A percentile compares a stretch with the other conserved stretches of the same genome.
Evolutionary conservation across 37 sponge, comb jelly and placozoan species (phyloP).

Genomic region (Oopsacas minuta): DNA sequence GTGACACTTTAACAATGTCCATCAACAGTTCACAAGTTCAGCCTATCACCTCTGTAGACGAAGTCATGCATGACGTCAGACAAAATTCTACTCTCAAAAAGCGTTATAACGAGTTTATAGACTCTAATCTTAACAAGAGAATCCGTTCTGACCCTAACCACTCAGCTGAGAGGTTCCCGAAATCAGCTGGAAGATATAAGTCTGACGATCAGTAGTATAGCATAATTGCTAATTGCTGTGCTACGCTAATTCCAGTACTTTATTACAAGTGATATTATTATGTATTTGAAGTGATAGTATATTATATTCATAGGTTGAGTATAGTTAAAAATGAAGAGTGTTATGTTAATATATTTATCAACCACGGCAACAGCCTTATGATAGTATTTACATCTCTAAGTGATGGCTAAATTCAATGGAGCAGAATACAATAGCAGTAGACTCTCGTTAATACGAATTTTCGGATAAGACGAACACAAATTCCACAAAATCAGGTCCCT

Average conservation of each 20-base stretch:
- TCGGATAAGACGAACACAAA: no score
- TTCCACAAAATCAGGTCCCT: no score
- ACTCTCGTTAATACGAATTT: no score
- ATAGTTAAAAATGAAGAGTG: no score
- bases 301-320: no score
- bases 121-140: conserved; percentile 1
- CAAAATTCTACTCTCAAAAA: conserved; percentile 9
- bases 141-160: neutral
- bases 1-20: neutral
- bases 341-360: no score
- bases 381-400: no score
- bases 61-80: neutral
- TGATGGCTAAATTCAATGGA: no score
- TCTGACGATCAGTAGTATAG: neutral
- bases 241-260: neutral
- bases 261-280: neutral
- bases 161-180: neutral
- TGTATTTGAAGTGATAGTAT: no score
- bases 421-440: no score
- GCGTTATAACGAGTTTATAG: conserved; percentile 7
- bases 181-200: neutral
- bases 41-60: neutral
- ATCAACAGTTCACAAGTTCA: neutral
- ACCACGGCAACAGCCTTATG: no score
- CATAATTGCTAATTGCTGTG: neutral